Percentiles rank a stretch among this genome's conserved stretches.
Evolutionary conservation across 2,797 vertebrate genomes (phyloP).

Genomic region (Synanceia verrucosa): DNA sequence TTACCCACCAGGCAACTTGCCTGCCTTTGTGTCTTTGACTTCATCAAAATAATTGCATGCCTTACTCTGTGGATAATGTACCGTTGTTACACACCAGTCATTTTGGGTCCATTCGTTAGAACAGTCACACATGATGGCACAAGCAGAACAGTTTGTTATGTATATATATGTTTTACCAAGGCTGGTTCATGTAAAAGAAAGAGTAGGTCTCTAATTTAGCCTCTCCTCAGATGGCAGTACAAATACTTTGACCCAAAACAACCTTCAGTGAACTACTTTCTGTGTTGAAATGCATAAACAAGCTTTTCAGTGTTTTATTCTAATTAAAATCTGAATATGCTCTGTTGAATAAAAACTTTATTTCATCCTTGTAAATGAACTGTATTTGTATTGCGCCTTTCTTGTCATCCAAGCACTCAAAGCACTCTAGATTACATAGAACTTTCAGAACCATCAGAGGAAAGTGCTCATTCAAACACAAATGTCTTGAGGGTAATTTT

Average conservation of each 20-base stretch:
- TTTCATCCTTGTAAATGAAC: background rate
- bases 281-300: background rate
- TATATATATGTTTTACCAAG: background rate
- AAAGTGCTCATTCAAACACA: too few species aligned
- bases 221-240: background rate
- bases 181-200: background rate
- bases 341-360: background rate
- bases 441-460: too few species aligned
- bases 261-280: background rate
- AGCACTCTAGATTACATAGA: too few species aligned
- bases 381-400: too few species aligned
- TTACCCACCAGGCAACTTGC: conserved; percentile 23
- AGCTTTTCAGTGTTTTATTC: background rate
- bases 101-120: conserved; percentile 3
- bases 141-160: background rate
- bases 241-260: background rate
- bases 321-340: background rate
- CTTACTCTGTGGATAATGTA: conserved; percentile 28
- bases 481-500: too few species aligned
- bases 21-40: conserved; percentile 39
- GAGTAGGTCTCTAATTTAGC: background rate
- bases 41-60: conserved; percentile 52
- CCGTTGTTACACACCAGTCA: conserved; percentile 2
- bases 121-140: conserved; percentile 9
- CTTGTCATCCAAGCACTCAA: too few species aligned